phyloP scores from a whole-genome alignment of 1,140 invertebrate genomes.

The Drosophila santomea region DNA sequence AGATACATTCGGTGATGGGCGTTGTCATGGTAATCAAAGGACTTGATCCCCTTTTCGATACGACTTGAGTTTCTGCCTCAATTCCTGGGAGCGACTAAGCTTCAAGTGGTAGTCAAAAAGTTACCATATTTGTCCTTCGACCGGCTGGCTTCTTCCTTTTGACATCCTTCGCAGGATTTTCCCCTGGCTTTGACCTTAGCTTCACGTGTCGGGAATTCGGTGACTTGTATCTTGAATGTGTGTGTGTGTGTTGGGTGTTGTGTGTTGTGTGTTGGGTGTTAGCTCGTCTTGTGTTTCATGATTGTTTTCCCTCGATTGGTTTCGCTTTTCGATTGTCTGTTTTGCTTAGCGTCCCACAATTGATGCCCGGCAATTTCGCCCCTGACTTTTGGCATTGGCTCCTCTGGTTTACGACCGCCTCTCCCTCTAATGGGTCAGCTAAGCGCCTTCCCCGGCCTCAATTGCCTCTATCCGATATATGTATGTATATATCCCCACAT shows the following conservation, averaged over 20 bases:
- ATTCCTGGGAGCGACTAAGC: conserved; percentile 51
- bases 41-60: conserved; percentile 38
- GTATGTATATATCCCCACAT: not conserved
- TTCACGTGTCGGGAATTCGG: conserved; percentile 56
- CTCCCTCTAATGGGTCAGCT: conserved; percentile 73
- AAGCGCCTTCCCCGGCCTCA: conserved; percentile 56
- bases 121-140: conserved; percentile 53
- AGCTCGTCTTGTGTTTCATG: conserved; percentile 58
- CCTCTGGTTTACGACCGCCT: conserved; percentile 62
- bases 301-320: conserved; percentile 74
- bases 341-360: conserved; percentile 74
- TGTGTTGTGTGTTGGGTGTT: conserved; percentile 4
- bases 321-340: conserved; percentile 73
- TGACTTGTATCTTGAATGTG: conserved; percentile 1
- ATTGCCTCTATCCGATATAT: conserved; percentile 38
- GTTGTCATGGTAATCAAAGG: conserved; percentile 75
- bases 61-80: conserved; percentile 37
- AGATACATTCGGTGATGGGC: conserved; percentile 19
- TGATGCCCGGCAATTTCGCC: conserved; percentile 66
- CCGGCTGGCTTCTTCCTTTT: conserved; percentile 38
- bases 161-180: conserved; percentile 25
- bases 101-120: conserved; percentile 68
- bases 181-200: conserved; percentile 23
- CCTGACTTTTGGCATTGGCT: conserved; percentile 65
- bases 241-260: not conserved